A percentile compares a stretch with the other conserved stretches of the same genome.
Conservation (phyloP, 2,888 invertebrate species). For the Melangyna quadrimaculata region DNA sequence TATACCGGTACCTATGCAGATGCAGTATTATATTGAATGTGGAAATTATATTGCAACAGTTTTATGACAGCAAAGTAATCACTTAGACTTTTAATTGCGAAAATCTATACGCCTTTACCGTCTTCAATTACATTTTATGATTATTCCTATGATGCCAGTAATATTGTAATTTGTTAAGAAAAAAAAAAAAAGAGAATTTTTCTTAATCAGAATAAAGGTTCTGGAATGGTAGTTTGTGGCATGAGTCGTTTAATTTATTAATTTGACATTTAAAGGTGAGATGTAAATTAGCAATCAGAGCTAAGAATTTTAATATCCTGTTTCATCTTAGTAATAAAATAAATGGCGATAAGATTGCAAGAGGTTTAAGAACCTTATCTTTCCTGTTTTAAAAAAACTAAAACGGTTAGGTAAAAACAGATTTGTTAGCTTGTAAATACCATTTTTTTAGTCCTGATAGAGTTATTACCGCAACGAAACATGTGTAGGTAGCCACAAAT, state of each 20-base stretch:
- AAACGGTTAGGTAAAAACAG: no score
- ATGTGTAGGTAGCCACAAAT: no score
- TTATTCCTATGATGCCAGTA: neutral
- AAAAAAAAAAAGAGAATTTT: neutral
- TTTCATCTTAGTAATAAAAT: neutral
- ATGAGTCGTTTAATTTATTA: neutral
- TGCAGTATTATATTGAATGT: neutral
- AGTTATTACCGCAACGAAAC: no score
- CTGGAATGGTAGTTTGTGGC: neutral
- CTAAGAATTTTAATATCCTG: neutral
- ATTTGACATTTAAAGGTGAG: conserved; percentile 8
- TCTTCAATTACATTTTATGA: conserved; percentile 26
- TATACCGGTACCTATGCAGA: no score
- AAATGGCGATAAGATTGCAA: neutral
- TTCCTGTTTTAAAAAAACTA: neutral
- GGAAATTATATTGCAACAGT: conserved; percentile 2
- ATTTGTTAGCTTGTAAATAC: no score
- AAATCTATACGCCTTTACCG: conserved; percentile 15
- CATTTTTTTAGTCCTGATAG: no score
- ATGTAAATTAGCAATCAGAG: neutral
- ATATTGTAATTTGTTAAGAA: neutral
- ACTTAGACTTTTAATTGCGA: conserved; percentile 24
- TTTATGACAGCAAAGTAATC: conserved; percentile 24
- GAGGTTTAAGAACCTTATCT: neutral
- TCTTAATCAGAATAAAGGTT: neutral